phyloP scores from a whole-genome alignment of 2,888 invertebrate species.

The Thereva unica region DNA sequence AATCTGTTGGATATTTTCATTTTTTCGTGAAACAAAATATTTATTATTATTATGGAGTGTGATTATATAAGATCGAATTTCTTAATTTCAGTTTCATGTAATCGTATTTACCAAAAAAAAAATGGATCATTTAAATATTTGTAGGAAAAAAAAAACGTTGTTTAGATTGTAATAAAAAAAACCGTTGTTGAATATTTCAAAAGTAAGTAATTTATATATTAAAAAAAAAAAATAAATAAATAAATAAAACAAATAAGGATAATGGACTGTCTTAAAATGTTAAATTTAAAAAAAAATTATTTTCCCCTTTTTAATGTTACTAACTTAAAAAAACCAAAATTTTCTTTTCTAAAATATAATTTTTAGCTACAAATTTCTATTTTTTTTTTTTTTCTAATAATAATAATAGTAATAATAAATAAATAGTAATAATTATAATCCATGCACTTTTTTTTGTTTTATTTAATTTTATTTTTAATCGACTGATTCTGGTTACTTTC shows the following conservation, averaged over 20 bases:
- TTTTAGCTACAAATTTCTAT: too few species aligned
- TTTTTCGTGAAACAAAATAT: conserved; percentile 20
- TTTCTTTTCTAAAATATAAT: too few species aligned
- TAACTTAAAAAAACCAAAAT: too few species aligned
- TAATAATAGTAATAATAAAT: too few species aligned
- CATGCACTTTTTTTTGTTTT: too few species aligned
- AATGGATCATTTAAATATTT: conserved; percentile 7
- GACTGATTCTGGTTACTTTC: too few species aligned
- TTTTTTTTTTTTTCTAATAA: too few species aligned
- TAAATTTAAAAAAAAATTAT: too few species aligned
- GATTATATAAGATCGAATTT: conserved; percentile 14
- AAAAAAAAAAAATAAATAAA: not conserved
- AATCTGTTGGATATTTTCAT: conserved; percentile 23
- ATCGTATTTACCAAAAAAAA: conserved; percentile 8
- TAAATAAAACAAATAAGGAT: not conserved
- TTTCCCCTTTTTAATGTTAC: too few species aligned
- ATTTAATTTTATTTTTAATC: too few species aligned
- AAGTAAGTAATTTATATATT: conserved; percentile 12
- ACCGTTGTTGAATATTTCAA: conserved; percentile 30
- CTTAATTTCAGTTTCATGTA: conserved; percentile 23
- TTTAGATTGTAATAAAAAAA: conserved; percentile 21
- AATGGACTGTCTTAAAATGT: too few species aligned
- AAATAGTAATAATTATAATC: too few species aligned
- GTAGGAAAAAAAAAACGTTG: conserved; percentile 18
- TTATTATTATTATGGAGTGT: conserved; percentile 25